A percentile compares a stretch with the other conserved stretches of the same genome.
Evolutionary conservation across 2,888 invertebrate genomes (phyloP).

Genomic region (Bimastos eiseni): DNA sequence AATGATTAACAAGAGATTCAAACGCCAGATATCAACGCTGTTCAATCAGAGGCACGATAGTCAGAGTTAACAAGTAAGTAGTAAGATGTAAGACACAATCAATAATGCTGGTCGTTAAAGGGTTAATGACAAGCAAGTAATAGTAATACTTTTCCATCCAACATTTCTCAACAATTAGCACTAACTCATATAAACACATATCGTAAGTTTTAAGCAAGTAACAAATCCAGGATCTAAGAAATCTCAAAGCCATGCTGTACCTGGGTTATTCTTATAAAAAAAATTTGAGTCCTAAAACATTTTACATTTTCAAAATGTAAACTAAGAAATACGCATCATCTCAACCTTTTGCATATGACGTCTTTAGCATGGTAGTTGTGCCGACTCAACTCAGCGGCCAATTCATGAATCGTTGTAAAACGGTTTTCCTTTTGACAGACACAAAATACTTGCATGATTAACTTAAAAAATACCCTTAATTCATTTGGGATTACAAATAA

Average conservation of each 20-base stretch:
- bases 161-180: not conserved
- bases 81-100: too few relatives aligned
- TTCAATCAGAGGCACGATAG: too few relatives aligned
- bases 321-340: not conserved
- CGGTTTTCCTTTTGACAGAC: conserved; percentile 75
- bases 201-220: not conserved
- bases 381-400: conserved; percentile 86
- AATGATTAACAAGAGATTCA: too few relatives aligned
- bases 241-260: not conserved
- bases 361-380: conserved; percentile 91
- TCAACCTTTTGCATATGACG: conserved; percentile 66
- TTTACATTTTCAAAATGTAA: not conserved
- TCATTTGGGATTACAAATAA: not conserved
- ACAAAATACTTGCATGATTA: not conserved
- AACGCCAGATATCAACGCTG: too few relatives aligned
- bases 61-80: too few relatives aligned
- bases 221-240: not conserved
- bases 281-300: not conserved
- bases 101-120: too few relatives aligned
- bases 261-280: not conserved
- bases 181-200: not conserved
- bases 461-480: not conserved
- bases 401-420: conserved; percentile 86
- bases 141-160: not conserved
- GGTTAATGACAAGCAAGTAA: too few relatives aligned